Conservation (phyloP, 2,797 vertebrate genomes). For the Xyrichtys novacula region DNA sequence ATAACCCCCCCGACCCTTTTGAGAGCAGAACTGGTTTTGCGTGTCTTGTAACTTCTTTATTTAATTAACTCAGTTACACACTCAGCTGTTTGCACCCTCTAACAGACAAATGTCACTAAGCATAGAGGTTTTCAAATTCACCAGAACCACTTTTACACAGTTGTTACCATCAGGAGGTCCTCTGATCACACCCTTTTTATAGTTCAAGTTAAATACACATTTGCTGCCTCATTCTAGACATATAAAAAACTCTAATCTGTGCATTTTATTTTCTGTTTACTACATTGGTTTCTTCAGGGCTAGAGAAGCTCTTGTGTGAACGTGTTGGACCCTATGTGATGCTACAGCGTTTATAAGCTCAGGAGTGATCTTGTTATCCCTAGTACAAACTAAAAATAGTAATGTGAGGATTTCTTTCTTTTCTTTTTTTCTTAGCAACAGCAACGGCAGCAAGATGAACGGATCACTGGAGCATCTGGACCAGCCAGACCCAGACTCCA, state of each 20-base stretch:
- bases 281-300: not conserved
- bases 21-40: not conserved
- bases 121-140: not conserved
- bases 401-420: not conserved
- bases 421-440: constrained; percentile 86
- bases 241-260: not conserved
- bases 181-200: not conserved
- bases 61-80: not conserved
- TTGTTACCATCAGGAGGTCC: not conserved
- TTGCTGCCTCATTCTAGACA: too few species aligned
- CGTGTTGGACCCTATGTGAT: not conserved
- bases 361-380: not conserved
- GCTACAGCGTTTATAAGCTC: not conserved
- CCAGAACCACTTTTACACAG: not conserved
- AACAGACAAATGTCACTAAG: not conserved
- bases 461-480: constrained; percentile 97
- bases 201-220: not conserved
- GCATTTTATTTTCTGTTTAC: not conserved
- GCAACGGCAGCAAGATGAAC: constrained; percentile 97
- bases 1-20: not conserved
- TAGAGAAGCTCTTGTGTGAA: not conserved
- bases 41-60: not conserved
- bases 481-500: constrained; percentile 96
- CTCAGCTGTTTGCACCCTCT: not conserved
- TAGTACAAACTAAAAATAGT: not conserved